phyloP scores from a whole-genome alignment of 2,113 vertebrate genomes.

The Perca fluviatilis region DNA sequence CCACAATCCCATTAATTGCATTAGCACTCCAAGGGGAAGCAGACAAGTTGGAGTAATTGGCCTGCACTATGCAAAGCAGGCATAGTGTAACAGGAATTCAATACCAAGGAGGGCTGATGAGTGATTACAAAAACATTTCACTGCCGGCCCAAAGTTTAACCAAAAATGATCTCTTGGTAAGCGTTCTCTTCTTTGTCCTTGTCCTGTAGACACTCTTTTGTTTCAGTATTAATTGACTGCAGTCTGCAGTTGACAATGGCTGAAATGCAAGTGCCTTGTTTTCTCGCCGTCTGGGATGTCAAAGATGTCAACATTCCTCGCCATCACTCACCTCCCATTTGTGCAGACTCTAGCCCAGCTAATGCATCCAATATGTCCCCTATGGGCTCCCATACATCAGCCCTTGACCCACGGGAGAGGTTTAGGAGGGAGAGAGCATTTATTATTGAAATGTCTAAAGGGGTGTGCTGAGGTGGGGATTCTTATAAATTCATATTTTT shows the following conservation, averaged over 20 bases:
- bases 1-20: conserved; percentile 83
- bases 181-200: conserved; percentile 19
- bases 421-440: conserved; percentile 74
- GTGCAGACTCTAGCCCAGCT: conserved; percentile 59
- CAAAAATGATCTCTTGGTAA: conserved; percentile 59
- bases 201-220: conserved; percentile 24
- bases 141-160: conserved; percentile 68
- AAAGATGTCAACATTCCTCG: conserved; percentile 63
- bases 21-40: conserved; percentile 77
- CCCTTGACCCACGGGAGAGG: conserved; percentile 63
- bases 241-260: conserved; percentile 26
- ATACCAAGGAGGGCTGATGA: conserved; percentile 79
- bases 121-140: conserved; percentile 82
- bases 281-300: conserved; percentile 65
- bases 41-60: conserved; percentile 85
- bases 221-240: conserved; percentile 42
- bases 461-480: conserved; percentile 45
- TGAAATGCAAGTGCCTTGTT: conserved; percentile 60
- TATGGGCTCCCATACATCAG: conserved; percentile 80
- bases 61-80: conserved; percentile 81
- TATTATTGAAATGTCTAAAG: conserved; percentile 79
- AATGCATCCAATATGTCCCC: conserved; percentile 73
- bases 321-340: conserved; percentile 70
- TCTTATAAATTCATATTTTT: conserved; percentile 62
- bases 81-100: conserved; percentile 79